Evolutionary conservation across 1,140 invertebrate species (phyloP), one percentile per base, ranked within the genome.

Genomic region (Bombus fervidus): DNA sequence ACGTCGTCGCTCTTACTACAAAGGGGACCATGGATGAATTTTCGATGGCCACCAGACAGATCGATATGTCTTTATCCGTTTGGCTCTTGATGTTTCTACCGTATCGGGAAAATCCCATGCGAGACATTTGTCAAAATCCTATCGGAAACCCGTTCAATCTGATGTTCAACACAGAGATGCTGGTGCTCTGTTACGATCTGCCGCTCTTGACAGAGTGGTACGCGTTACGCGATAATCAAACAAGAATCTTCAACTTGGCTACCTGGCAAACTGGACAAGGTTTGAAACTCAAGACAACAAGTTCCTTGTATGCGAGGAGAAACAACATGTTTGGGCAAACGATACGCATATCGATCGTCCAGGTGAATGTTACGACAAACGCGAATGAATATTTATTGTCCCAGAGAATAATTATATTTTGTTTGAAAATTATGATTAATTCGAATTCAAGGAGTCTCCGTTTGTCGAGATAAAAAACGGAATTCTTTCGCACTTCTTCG

Each of bases 41-140:
- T 41, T 34, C 28, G 2, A 57, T 41, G 41, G 73, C 18, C 12
- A 90, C 85, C 9, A 75, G 22, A 37, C 39, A 69, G 3, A 64
- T 91, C 62, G 78, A 91, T 76, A 89, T 90, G 25, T 89, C 84
- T 1, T 87, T 78, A 5, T 78, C 87, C 47, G 62, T 74, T 2
- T 93, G 92, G 92, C 37, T 93, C 8, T 53, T 93, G 10, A 39
- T 92, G n/a, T 93, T 93, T 39, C 62, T 86, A 15, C 84, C 81
- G 3, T 53, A 75, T 10, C 8, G 34, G 6, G 71, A 62, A 1
- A 53, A 66, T 31, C 41, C 77, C 0, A n/a, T 88, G n/a, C 43
- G 78, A 18, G 3, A 73, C 22, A 64, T 86, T 66, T 92, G 91
- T 68, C 39, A 25, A 18, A 39, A 73, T 34, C 89, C 91, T 4